These are phyloP conservation scores for Alcedo quadribrachys DNA, from an alignment of 2,797 vertebrate species.

Conservation along the genomic window DNA sequence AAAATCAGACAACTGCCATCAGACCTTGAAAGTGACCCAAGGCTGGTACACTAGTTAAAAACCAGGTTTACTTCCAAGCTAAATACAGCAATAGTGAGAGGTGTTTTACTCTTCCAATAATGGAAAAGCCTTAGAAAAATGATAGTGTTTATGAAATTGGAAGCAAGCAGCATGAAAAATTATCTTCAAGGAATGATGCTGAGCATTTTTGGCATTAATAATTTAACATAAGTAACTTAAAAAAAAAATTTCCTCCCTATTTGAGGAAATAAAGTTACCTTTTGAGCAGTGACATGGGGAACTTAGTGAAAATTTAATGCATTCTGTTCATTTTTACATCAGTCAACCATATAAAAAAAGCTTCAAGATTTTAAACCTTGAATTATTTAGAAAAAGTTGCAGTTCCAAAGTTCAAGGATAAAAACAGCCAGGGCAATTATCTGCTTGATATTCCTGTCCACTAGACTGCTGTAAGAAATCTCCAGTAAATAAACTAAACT, in stretches of 20 bases:
- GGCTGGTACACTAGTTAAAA: background rate
- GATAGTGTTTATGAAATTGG: background rate
- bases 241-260: background rate
- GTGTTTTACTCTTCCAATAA: background rate
- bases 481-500: background rate
- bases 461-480: background rate
- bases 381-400: background rate
- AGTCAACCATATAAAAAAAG: background rate
- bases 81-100: background rate
- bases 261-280: background rate
- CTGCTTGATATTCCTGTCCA: background rate
- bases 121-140: background rate
- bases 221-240: background rate
- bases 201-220: background rate
- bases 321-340: background rate
- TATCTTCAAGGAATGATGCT: background rate
- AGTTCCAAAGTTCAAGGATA: background rate
- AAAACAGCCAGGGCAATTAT: background rate
- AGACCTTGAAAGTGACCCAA: background rate
- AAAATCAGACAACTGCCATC: background rate
- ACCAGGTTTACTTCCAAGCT: background rate
- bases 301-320: background rate
- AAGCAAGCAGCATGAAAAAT: background rate
- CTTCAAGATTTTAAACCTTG: background rate
- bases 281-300: rapidly evolving